These are phyloP conservation scores for Aphelenchoides bicaudatus DNA, from an alignment of 2,888 invertebrate genomes.

Conservation along the genomic window DNA sequence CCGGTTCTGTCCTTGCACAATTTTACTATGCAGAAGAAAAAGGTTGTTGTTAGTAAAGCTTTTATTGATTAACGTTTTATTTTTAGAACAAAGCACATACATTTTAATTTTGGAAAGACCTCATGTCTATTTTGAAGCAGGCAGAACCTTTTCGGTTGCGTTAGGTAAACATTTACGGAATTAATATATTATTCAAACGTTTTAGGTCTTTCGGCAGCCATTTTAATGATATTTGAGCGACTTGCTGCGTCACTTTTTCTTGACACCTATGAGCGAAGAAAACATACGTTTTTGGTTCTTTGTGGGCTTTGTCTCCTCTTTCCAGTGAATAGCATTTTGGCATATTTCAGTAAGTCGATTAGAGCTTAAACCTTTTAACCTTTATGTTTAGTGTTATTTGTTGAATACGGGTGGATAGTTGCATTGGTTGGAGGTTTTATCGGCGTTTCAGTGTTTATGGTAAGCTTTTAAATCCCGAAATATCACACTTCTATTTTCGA, in stretches of 20 bases:
- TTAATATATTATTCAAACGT: no score
- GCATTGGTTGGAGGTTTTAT: neutral
- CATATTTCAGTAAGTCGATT: conserved; percentile 13
- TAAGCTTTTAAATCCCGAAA: conserved; percentile 5
- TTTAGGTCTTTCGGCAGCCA: neutral
- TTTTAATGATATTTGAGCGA: neutral
- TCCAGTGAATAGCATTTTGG: neutral
- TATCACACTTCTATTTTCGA: no score
- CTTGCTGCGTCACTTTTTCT: neutral
- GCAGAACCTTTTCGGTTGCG: neutral
- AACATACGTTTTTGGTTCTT: neutral
- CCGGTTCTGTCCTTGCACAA: neutral
- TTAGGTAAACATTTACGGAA: no score
- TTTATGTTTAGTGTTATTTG: conserved; percentile 1
- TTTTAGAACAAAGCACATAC: conserved; percentile 2
- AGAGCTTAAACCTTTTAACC: neutral
- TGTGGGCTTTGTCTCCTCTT: neutral
- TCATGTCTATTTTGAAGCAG: neutral
- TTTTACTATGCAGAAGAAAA: neutral
- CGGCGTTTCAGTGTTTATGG: neutral
- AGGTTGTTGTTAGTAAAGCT: neutral
- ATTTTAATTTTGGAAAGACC: neutral
- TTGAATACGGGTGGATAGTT: neutral
- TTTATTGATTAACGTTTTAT: no score
- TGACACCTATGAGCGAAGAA: neutral